Percentiles rank a stretch among this genome's conserved stretches.
phyloP scores from a whole-genome alignment of 2,888 invertebrate species.

The Lasioglossum zephyrum region DNA sequence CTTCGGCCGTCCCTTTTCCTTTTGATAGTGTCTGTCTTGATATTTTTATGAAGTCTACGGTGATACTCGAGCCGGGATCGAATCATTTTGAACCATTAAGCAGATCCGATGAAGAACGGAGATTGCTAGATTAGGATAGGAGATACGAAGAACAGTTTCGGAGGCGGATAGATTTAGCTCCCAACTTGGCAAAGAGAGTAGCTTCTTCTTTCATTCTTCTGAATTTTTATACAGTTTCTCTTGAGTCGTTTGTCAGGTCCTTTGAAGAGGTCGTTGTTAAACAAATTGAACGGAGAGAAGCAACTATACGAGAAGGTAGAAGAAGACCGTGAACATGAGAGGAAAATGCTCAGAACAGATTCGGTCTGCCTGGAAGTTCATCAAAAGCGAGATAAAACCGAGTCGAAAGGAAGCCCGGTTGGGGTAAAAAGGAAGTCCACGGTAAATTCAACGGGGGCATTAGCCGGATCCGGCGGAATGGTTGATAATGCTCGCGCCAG shows the following conservation, averaged over 20 bases:
- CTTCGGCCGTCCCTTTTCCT: not conserved
- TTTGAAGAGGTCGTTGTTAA: not conserved
- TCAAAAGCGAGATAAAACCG: not conserved
- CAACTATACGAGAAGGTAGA: not conserved
- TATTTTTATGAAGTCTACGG: not conserved
- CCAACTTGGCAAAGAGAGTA: not conserved
- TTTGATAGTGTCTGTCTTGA: not conserved
- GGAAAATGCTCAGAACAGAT: not conserved
- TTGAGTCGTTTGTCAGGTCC: not conserved
- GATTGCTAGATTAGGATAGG: not conserved
- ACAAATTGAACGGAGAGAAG: not conserved
- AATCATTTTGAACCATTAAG: not conserved
- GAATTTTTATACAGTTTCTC: not conserved
- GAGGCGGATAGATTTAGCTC: not conserved
- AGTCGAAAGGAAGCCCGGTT: not conserved
- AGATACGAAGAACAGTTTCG: not conserved
- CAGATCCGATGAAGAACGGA: slow-evolving; percentile 3
- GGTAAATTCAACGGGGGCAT: slow-evolving; percentile 64
- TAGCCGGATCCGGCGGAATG: slow-evolving; percentile 63
- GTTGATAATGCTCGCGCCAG: slow-evolving; percentile 68
- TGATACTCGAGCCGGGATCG: not conserved
- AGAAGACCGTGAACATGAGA: not conserved
- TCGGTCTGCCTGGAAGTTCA: not conserved
- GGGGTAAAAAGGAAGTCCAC: not conserved
- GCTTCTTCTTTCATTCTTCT: not conserved